Conservation (phyloP, 1,140 invertebrate genomes). For the Drusus annulatus region DNA sequence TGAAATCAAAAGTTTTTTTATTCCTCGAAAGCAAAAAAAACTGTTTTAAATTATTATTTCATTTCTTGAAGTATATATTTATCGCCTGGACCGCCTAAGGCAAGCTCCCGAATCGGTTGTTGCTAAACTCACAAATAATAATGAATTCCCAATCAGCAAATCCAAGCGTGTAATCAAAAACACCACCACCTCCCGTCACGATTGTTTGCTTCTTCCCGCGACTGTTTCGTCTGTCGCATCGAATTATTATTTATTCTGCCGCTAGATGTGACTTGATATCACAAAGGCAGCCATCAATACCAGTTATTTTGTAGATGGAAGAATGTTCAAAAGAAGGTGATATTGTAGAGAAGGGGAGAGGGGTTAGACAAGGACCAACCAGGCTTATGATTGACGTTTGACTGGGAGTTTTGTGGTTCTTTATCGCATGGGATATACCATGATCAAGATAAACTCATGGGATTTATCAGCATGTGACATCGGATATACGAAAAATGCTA, state of each 20-base stretch:
- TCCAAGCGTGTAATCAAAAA: conserved; percentile 5
- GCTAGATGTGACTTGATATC: not conserved
- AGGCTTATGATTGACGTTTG: conserved; percentile 33
- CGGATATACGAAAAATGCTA: no score
- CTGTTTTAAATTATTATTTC: no score
- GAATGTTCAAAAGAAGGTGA: not conserved
- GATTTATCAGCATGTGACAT: no score
- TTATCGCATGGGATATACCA: not conserved
- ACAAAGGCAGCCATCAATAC: conserved; percentile 35
- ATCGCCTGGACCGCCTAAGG: not conserved
- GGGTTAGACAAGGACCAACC: not conserved
- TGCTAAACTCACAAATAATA: not conserved
- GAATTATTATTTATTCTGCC: conserved; percentile 39
- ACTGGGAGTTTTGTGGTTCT: not conserved
- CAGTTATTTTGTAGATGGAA: conserved; percentile 1
- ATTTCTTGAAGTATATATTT: no score
- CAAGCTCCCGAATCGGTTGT: not conserved
- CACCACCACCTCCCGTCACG: conserved; percentile 40
- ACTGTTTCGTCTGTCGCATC: conserved; percentile 47
- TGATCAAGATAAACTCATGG: not conserved
- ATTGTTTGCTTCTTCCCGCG: conserved; percentile 48
- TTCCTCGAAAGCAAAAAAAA: no score
- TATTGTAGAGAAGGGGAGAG: conserved; percentile 9
- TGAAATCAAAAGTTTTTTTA: no score
- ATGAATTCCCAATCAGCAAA: not conserved